Conservation (phyloP, 2,888 invertebrate species). For the Papilio elwesi region DNA sequence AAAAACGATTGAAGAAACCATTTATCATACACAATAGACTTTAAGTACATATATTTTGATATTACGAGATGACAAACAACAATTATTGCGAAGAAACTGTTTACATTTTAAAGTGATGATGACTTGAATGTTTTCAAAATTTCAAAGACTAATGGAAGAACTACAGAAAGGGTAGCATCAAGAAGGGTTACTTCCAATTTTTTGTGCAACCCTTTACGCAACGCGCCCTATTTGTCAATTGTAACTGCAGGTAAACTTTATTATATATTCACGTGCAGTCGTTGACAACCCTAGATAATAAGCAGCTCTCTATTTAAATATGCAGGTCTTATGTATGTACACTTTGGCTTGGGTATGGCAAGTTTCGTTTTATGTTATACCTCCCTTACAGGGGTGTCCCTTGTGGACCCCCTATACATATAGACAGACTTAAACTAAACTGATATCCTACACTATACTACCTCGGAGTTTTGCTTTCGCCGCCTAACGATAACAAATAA, state of each 20-base stretch:
- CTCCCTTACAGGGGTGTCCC: background rate
- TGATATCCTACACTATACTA: background rate
- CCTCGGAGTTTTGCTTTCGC: background rate
- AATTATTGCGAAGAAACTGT: background rate
- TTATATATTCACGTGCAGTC: constrained; percentile 20
- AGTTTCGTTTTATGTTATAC: background rate
- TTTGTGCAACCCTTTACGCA: background rate
- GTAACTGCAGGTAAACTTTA: constrained; percentile 16
- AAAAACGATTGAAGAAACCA: background rate
- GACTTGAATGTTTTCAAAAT: constrained; percentile 7
- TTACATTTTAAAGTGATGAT: constrained; percentile 3
- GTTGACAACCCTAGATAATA: constrained; percentile 3
- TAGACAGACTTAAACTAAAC: background rate
- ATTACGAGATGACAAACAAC: no score
- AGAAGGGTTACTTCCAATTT: constrained; percentile 14
- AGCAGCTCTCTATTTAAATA: constrained; percentile 1
- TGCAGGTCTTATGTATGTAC: background rate
- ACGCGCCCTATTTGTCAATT: constrained; percentile 15
- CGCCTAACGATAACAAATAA: background rate
- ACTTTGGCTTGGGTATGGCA: background rate
- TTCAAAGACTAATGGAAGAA: background rate
- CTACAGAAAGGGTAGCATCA: constrained; percentile 1
- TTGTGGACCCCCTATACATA: background rate
- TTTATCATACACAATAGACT: background rate
- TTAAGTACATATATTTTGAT: background rate